A percentile compares a stretch with the other conserved stretches of the same genome.
phyloP scores from a whole-genome alignment of 1,140 invertebrate species.

The Zaprionus lachaisei region DNA sequence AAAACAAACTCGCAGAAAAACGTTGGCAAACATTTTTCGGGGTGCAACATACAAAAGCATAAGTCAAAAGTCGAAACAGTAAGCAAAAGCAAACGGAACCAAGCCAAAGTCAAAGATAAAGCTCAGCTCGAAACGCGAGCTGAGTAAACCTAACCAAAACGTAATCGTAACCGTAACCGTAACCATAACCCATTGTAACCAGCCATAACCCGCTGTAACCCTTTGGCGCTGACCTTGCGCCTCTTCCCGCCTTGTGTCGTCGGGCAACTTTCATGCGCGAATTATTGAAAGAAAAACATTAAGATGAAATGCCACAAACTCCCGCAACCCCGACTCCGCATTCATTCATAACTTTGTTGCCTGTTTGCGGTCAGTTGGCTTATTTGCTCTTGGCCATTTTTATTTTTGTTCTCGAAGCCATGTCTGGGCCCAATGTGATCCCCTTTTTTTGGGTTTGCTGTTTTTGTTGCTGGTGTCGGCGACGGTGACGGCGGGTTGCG shows the following conservation, averaged over 20 bases:
- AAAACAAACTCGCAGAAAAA: conserved; percentile 14
- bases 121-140: not conserved
- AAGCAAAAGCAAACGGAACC: not conserved
- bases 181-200: conserved; percentile 4
- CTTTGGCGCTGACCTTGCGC: conserved; percentile 31
- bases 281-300: conserved; percentile 76
- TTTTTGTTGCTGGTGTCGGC: conserved; percentile 10
- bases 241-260: not conserved
- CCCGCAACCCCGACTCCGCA: not conserved
- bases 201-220: conserved; percentile 11
- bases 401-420: conserved; percentile 35
- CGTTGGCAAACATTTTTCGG: conserved; percentile 35
- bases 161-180: conserved; percentile 13
- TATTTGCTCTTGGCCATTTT: conserved; percentile 54
- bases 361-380: conserved; percentile 63
- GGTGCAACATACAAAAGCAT: conserved; percentile 45
- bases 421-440: conserved; percentile 27
- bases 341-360: conserved; percentile 49
- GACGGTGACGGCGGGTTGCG: conserved; percentile 27
- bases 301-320: conserved; percentile 33
- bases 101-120: conserved; percentile 4
- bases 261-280: conserved; percentile 31
- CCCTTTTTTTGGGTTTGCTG: conserved; percentile 10
- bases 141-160: conserved; percentile 10
- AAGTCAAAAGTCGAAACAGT: conserved; percentile 4